phyloP scores from a whole-genome alignment of 2,888 invertebrate genomes.

The Lacanobia wlatinum region DNA sequence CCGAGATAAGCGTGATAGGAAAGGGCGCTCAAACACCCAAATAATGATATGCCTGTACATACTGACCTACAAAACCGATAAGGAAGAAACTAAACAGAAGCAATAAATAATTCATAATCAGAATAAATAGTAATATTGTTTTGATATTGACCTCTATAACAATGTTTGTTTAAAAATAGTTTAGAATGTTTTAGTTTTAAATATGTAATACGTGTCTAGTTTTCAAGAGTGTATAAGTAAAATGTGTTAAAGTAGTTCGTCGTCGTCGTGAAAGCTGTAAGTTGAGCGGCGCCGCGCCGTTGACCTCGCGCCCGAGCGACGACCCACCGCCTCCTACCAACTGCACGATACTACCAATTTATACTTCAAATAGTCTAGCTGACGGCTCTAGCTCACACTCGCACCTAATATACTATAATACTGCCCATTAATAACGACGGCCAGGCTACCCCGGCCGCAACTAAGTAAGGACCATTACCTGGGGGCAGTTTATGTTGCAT shows the following conservation, averaged over 20 bases:
- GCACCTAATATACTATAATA: slow-evolving; percentile 29
- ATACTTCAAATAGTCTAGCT: slow-evolving; percentile 62
- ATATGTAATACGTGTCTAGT: not conserved
- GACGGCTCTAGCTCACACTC: slow-evolving; percentile 18
- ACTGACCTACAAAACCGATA: slow-evolving; percentile 86
- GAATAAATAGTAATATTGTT: slow-evolving; percentile 84
- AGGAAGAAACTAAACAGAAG: slow-evolving; percentile 86
- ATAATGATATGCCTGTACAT: slow-evolving; percentile 78
- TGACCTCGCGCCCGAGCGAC: slow-evolving; percentile 87
- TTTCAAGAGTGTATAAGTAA: slow-evolving; percentile 47
- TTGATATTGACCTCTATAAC: slow-evolving; percentile 85
- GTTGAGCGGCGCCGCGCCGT: slow-evolving; percentile 78
- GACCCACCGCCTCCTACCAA: slow-evolving; percentile 78
- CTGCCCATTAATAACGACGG: slow-evolving; percentile 13
- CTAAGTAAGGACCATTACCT: slow-evolving; percentile 25
- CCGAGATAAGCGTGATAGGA: slow-evolving; percentile 72
- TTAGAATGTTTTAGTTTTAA: slow-evolving; percentile 9
- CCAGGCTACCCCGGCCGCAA: slow-evolving; percentile 20
- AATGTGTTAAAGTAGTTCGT: slow-evolving; percentile 61
- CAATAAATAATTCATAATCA: slow-evolving; percentile 84
- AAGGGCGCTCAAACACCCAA: slow-evolving; percentile 73
- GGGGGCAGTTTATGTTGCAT: slow-evolving; percentile 27
- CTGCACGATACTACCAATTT: slow-evolving; percentile 65
- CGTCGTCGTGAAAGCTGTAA: slow-evolving; percentile 78
- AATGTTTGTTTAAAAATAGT: slow-evolving; percentile 59